phyloP scores from a whole-genome alignment of 2,113 vertebrate species.

The Copsychus sechellarum region DNA sequence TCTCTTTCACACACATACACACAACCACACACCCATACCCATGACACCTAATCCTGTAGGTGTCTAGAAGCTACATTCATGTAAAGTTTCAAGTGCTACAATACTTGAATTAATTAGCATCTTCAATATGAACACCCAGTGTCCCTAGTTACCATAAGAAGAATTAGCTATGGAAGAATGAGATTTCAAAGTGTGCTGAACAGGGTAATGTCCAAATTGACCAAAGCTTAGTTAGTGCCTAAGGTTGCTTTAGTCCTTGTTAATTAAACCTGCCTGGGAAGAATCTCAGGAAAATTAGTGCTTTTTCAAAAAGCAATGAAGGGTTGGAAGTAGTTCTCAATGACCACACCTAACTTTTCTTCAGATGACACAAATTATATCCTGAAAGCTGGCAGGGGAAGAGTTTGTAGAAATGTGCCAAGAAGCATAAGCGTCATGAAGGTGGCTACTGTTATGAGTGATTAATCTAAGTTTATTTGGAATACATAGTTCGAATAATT shows the following conservation, averaged over 20 bases:
- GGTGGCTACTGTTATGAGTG: neutral
- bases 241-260: neutral
- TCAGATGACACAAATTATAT: neutral
- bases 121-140: neutral
- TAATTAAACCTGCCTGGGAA: neutral
- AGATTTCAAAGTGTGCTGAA: neutral
- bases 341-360: neutral
- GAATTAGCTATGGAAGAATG: neutral
- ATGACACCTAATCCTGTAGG: neutral
- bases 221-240: neutral
- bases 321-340: neutral
- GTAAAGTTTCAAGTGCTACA: neutral
- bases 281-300: neutral
- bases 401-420: neutral
- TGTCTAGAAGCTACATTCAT: neutral
- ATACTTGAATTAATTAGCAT: neutral
- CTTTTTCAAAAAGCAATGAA: neutral
- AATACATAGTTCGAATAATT: neutral
- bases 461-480: neutral
- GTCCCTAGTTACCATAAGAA: neutral
- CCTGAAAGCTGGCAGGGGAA: neutral
- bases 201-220: neutral
- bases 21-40: accelerated
- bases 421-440: neutral
- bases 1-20: neutral